Evolutionary conservation across 2,113 vertebrate species (phyloP), one percentile per base, ranked within the genome.

Genomic region (Cathartes aura): DNA sequence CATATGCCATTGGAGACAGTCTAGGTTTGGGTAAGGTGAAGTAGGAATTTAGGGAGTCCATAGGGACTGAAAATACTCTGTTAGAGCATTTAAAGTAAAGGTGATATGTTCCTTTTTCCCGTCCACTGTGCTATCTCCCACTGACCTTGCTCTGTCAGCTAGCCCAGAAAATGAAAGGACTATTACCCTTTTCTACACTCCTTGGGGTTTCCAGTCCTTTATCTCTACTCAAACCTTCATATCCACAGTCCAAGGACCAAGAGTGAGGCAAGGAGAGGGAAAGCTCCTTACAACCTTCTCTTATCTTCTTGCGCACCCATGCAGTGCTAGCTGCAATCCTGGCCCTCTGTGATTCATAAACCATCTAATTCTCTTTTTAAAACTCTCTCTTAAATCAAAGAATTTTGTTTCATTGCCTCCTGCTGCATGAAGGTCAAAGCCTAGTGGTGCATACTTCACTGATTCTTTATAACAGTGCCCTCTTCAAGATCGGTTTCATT

Each of bases 361-460:
- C 21, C 73, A n/a, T 63, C 55, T 63, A 76, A 80, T 95, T 87
- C n/a, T 76, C 12, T 18, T 83, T 73, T 74, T 42, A 24, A 93
- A 97, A 87, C 56, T 22, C 27, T 90, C 48, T 91, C 78, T 88
- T 96, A 95, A 97, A 97, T 96, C 78, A 95, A 78, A 94, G 47
- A 90, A 84, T 91, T 95, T 85, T 86, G 78, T 93, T 96, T 96
- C 92, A 93, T 90, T 96, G 87, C 82, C 87, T 95, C 87, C 89
- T 74, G 59, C 94, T 88, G 87, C 84, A 95, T 95, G 96, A 97
- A 97, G 96, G 96, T 97, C 94, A 97, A 87, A 97, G 74, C 68
- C 89, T 92, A 88, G 89, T 71, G 45, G 43, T 90, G 87, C 89
- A 90, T 96, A 95, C 87, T 95, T 95, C 96, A 93, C 64, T 90